Evolutionary conservation across 2,113 vertebrate species (phyloP), one percentile per base, ranked within the genome.

Genomic region (Propithecus coquereli): DNA sequence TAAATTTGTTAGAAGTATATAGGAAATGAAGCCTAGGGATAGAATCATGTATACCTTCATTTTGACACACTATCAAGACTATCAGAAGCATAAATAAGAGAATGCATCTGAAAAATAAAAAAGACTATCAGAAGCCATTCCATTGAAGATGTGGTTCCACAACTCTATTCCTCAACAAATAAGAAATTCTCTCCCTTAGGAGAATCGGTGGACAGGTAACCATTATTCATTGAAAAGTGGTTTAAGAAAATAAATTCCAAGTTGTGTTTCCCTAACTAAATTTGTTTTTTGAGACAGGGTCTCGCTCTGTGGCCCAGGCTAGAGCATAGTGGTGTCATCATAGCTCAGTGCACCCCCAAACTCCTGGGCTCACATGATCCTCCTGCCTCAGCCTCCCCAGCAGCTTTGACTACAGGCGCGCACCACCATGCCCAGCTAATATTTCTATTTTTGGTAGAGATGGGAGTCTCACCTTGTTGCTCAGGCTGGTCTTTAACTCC

Each of bases 181-280:
- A 84, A 71, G 32, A 81, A 83, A 85, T 76, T 92, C 34, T 94
- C 13, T 91, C 22, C 37, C 52, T 84, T 54, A 74, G 65, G 65
- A 80, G 34, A 82, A 52, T 74, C n/a, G 47, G 8, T 96, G 63
- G 25, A 61, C 22, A 91, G 52, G 22, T 93, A 88, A 97, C 16
- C 43, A 66, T 85, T 94, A 79, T 8, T 83, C 10, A 94, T 27
- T 93, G 65, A 52, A 92, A 82, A 57, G 30, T 61, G 18, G 6
- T 93, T 79, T 43, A 83, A 77, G 80, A 81, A 95, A 90, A 52
- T 94, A 52, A 88, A 93, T 93, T 97, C 18, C 50, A 83, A 45
- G 17, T 88, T 90, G 90, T 57, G 40, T 34, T 61, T 87, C 23
- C 30, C 30, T 84, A 61, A 61, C 59, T 61, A 61, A 61, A 61